A percentile compares a stretch with the other conserved stretches of the same genome.
These are phyloP conservation scores for Geopemphigus sp. DNA, from an alignment of 1,140 invertebrate species.

Conservation along the genomic window DNA sequence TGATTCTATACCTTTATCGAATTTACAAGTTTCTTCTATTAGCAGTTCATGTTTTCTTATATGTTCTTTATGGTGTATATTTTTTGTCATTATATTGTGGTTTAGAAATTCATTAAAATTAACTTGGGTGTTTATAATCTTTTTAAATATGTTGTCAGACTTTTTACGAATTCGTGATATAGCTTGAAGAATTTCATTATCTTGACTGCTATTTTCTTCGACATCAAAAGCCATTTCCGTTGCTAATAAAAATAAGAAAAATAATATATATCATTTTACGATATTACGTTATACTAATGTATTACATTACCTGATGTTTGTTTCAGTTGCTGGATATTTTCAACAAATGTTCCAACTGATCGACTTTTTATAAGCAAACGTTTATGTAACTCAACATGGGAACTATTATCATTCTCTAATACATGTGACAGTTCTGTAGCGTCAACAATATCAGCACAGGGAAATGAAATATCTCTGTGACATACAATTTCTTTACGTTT, in stretches of 20 bases:
- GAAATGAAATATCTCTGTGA: background rate
- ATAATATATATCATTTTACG: no score
- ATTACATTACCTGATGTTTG: slow-evolving; percentile 20
- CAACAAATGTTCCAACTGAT: background rate
- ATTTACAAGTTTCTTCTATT: slow-evolving; percentile 39
- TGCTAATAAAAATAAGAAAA: slow-evolving; percentile 16
- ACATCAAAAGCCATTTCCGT: slow-evolving; percentile 2
- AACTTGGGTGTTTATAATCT: slow-evolving; percentile 1
- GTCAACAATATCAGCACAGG: background rate
- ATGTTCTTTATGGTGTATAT: background rate
- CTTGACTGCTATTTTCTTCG: background rate
- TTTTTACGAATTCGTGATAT: background rate
- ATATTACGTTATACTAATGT: no score
- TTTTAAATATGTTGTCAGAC: slow-evolving; percentile 21
- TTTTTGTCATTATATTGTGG: background rate
- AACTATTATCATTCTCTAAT: background rate
- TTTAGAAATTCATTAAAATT: slow-evolving; percentile 30
- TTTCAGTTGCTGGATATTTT: slow-evolving; percentile 1
- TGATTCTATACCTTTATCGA: slow-evolving; percentile 31
- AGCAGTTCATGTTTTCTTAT: background rate
- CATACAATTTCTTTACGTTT: slow-evolving; percentile 1
- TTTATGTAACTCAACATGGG: background rate
- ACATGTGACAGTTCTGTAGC: background rate
- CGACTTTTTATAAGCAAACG: background rate
- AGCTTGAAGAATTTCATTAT: background rate